phyloP scores from a whole-genome alignment of 2,888 invertebrate genomes.

The Physocephala rufipes region DNA sequence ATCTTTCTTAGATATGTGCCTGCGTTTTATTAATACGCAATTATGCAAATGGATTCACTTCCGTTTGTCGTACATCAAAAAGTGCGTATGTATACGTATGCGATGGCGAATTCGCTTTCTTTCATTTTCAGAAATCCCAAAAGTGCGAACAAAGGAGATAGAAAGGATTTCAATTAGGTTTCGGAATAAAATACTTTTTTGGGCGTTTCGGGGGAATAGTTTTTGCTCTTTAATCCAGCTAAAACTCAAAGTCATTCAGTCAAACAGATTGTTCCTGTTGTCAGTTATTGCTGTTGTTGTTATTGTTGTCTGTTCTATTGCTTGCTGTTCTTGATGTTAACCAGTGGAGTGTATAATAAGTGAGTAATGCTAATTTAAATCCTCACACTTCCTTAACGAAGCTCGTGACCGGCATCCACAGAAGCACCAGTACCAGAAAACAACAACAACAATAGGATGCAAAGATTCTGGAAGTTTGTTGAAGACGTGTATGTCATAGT shows the following conservation, averaged over 20 bases:
- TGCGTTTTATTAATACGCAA: slow-evolving; percentile 46
- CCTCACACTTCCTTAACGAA: slow-evolving; percentile 47
- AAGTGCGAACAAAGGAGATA: background rate
- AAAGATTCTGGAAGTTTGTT: background rate
- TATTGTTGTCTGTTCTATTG: background rate
- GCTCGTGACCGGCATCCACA: slow-evolving; percentile 13
- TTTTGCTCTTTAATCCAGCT: slow-evolving; percentile 8
- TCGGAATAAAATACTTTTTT: background rate
- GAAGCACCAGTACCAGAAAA: background rate
- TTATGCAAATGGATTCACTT: slow-evolving; percentile 50
- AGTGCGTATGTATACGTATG: slow-evolving; percentile 18
- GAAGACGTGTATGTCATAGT: background rate
- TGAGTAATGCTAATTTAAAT: slow-evolving; percentile 61
- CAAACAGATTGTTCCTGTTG: no score
- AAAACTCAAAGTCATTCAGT: no score
- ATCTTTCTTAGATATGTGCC: slow-evolving; percentile 42
- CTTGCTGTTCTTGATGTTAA: background rate
- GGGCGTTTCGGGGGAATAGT: background rate
- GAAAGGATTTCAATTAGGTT: background rate
- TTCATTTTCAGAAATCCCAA: background rate
- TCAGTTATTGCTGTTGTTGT: no score
- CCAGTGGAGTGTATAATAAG: slow-evolving; percentile 27
- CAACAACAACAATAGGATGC: slow-evolving; percentile 1
- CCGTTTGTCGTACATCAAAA: slow-evolving; percentile 55
- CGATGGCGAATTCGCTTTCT: slow-evolving; percentile 14